Evolutionary conservation across 2,797 vertebrate genomes (phyloP), one percentile per base, ranked within the genome.

Genomic region (Lithobates sylvaticus): DNA sequence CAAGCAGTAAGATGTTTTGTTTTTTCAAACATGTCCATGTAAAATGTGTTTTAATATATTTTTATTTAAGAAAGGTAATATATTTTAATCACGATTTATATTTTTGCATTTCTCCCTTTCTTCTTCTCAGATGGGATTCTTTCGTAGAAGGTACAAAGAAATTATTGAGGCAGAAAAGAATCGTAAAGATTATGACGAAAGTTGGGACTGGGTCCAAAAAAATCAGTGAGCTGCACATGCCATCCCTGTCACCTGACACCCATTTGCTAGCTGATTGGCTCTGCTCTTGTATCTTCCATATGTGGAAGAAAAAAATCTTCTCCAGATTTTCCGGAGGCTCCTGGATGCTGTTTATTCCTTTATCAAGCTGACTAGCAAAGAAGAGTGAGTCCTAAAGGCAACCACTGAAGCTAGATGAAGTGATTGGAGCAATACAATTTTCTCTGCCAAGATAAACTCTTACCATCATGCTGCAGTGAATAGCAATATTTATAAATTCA

Each of bases 171-270:
- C 98, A 0, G 98, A 99, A 89, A 99, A 97, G 93, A 99, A 96
- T 94, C 95, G 97, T 89, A 98, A 99, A 91, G 97, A 99, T 93
- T 99, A 97, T 5, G 97, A 98, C 90, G 97, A 99, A 84, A 97
- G 96, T 94, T 99, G 98, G 98, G 97, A 99, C 93, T 99, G 98
- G 98, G 96, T 97, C 91, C 97, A 99, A 91, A 99, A 99, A 95
- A 97, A 94, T 91, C 97, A 98, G 91, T 98, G 95, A 98, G 93
- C 89, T 78, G 26, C 93, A 93, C 27, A 32, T 82, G 86, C 94
- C 92, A 90, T 89, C 77, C 93, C 90, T 72, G 90, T 92, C 94
- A 86, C 75, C 9, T 89, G 92, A 90, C 93, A 93, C 42, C 4
- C 10, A 81, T 90, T 92, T 81, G 86, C 92, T 93, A 89, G 88